Conservation (phyloP, 2,797 vertebrate species). For the Anabacerthia variegaticeps region DNA sequence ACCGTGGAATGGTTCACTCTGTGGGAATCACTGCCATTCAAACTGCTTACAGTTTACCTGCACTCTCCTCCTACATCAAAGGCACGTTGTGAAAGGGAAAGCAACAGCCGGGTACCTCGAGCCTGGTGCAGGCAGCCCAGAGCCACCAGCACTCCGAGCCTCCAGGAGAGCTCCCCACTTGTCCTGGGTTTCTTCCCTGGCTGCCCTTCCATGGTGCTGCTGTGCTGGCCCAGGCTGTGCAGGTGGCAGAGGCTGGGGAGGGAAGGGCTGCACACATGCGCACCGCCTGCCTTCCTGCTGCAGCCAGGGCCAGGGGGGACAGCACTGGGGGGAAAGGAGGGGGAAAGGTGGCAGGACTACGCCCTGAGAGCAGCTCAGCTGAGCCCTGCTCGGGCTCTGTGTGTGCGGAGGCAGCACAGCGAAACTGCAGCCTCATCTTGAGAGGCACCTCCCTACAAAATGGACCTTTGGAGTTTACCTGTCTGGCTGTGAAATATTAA, state of each 20-base stretch:
- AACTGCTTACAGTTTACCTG: rapidly evolving
- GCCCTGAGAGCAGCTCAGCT: neutral
- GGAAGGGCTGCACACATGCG: rapidly evolving
- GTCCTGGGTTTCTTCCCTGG: neutral
- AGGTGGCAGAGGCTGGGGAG: rapidly evolving
- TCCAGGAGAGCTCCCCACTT: neutral
- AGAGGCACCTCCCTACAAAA: rapidly evolving
- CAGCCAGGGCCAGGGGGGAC: rapidly evolving
- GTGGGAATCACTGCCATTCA: neutral
- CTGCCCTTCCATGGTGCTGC: neutral
- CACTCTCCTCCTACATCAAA: neutral
- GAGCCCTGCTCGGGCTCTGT: neutral
- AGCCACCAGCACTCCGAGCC: neutral
- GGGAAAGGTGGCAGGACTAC: rapidly evolving
- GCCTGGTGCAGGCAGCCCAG: neutral
- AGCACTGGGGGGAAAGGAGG: neutral
- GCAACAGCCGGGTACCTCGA: neutral
- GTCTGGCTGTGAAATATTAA: neutral
- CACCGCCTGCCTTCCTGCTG: neutral
- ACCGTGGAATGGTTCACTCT: neutral
- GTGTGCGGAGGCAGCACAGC: neutral
- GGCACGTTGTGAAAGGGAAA: neutral
- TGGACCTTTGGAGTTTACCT: neutral
- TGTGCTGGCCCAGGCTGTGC: rapidly evolving
- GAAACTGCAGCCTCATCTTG: neutral